These are phyloP conservation scores for Conchocele bisecta DNA, from an alignment of 2,888 invertebrate genomes.

Conservation along the genomic window DNA sequence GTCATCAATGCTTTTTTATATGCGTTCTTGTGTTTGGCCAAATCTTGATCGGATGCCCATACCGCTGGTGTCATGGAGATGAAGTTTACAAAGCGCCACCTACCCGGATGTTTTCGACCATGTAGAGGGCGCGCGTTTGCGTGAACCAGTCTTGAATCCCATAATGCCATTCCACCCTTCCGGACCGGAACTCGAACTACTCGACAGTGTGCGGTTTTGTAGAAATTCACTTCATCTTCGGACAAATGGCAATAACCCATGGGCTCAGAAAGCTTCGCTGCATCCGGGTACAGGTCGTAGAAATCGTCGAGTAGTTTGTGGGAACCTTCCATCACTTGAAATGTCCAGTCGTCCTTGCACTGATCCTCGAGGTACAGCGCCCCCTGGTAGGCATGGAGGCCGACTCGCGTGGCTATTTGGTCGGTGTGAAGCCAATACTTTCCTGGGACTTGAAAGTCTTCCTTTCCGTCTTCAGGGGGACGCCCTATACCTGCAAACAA, in stretches of 20 bases:
- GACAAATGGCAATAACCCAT: slow-evolving; percentile 17
- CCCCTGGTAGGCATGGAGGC: slow-evolving; percentile 76
- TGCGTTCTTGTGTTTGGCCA: slow-evolving; percentile 61
- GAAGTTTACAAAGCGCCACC: slow-evolving; percentile 74
- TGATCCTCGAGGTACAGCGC: slow-evolving; percentile 71
- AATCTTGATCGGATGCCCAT: slow-evolving; percentile 69
- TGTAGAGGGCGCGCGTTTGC: slow-evolving; percentile 72
- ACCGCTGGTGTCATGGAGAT: slow-evolving; percentile 76
- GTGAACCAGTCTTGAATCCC: slow-evolving; percentile 78
- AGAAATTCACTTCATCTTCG: slow-evolving; percentile 63
- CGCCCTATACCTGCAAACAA: slow-evolving; percentile 65
- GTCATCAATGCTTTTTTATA: slow-evolving; percentile 63
- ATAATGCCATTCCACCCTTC: slow-evolving; percentile 76
- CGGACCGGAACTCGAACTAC: slow-evolving; percentile 69
- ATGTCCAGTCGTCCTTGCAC: slow-evolving; percentile 67
- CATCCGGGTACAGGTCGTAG: slow-evolving; percentile 27
- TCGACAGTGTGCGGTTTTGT: slow-evolving; percentile 56
- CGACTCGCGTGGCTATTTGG: slow-evolving; percentile 62
- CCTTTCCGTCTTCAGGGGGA: slow-evolving; percentile 66
- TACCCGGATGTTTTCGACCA: slow-evolving; percentile 52
- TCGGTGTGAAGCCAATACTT: slow-evolving; percentile 73
- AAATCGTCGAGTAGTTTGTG: slow-evolving; percentile 61
- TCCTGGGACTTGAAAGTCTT: slow-evolving; percentile 34
- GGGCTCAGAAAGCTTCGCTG: background rate
- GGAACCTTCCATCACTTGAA: slow-evolving; percentile 65